phyloP scores from a whole-genome alignment of 2,797 vertebrate genomes.

The Neoniphon sammara region DNA sequence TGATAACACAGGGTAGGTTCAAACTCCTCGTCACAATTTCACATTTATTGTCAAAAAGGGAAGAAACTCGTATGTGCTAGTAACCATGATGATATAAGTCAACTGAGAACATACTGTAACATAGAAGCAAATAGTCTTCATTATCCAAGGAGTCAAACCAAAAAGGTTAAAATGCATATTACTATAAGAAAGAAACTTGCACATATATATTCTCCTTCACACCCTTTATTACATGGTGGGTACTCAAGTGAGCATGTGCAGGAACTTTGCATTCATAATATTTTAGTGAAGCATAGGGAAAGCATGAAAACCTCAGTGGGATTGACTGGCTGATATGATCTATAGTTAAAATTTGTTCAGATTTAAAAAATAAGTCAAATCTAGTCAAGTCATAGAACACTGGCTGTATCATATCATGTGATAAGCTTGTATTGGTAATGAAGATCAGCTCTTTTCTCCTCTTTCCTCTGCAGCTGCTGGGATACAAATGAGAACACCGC shows the following conservation, averaged over 20 bases:
- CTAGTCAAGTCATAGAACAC: no score
- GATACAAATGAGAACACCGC: constrained; percentile 96
- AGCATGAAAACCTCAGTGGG: no score
- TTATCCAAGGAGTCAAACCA: background rate
- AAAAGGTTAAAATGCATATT: background rate
- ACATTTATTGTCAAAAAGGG: background rate
- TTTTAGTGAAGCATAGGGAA: no score
- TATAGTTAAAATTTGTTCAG: no score
- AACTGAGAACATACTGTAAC: background rate
- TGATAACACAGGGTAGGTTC: constrained; percentile 88
- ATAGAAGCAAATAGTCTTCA: background rate
- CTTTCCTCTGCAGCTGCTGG: constrained; percentile 88
- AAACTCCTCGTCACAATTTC: constrained; percentile 1
- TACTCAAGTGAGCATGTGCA: background rate
- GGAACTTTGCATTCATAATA: no score
- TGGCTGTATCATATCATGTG: no score
- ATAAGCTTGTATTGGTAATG: background rate
- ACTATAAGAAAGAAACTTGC: background rate
- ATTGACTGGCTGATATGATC: no score
- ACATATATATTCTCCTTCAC: background rate
- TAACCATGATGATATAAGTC: background rate
- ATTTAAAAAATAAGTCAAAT: no score
- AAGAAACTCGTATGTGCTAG: background rate
- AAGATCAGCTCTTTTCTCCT: background rate
- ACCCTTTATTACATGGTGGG: background rate